These are phyloP conservation scores for Antechinus stuartii DNA, from an alignment of 2,113 vertebrate species.

Conservation along the genomic window DNA sequence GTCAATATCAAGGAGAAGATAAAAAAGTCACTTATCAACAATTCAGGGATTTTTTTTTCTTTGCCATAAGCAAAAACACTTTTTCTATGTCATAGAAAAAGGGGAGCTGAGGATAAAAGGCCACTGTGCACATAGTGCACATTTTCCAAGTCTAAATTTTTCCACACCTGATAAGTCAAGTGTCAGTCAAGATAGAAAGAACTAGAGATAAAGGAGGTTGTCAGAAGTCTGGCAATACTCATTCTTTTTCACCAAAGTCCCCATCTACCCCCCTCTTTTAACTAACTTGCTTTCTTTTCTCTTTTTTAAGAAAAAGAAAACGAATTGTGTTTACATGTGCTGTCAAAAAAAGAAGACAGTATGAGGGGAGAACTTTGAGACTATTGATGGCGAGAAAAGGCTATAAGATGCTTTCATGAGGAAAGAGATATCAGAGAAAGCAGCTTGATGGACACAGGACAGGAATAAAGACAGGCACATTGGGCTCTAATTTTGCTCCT, in stretches of 20 bases:
- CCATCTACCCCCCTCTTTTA: neutral
- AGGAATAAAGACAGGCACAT: neutral
- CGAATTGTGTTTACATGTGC: constrained; percentile 3
- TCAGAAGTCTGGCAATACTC: neutral
- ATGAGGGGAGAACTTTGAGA: constrained; percentile 3
- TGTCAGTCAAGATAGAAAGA: neutral
- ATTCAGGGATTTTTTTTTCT: neutral
- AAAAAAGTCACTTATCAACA: neutral
- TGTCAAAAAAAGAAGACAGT: neutral
- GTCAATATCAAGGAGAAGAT: no score
- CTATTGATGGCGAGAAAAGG: neutral
- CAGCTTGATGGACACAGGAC: neutral
- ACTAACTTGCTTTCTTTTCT: neutral
- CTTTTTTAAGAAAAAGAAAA: constrained; percentile 7
- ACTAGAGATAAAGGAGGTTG: neutral
- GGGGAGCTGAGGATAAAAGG: neutral
- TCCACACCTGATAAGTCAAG: neutral
- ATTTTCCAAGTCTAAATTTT: neutral
- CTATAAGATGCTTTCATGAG: neutral
- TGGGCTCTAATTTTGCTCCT: constrained; percentile 7
- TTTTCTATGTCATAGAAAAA: neutral
- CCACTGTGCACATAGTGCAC: rapidly evolving
- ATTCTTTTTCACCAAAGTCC: neutral
- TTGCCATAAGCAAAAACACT: neutral
- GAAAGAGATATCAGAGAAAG: neutral